Conservation (phyloP, 2,888 invertebrate species). For the Parasteatoda lunata region DNA sequence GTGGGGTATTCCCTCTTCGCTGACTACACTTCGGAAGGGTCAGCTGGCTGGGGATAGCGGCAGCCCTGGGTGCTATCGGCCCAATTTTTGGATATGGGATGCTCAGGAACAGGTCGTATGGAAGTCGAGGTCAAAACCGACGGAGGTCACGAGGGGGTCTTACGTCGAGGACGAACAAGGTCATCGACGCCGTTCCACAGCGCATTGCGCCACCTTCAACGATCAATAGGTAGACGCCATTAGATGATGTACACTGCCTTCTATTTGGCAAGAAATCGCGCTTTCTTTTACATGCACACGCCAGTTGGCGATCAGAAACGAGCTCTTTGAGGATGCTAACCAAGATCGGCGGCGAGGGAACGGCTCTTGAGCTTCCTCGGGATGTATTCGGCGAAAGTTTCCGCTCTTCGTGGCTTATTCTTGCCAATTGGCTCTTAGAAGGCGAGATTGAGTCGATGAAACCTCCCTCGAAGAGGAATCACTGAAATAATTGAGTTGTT, state of each 20-base stretch:
- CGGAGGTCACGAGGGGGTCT: slow-evolving; percentile 57
- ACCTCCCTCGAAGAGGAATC: neutral
- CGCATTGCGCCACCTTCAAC: slow-evolving; percentile 63
- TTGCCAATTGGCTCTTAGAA: slow-evolving; percentile 1
- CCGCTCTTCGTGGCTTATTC: neutral
- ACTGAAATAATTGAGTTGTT: slow-evolving; percentile 22
- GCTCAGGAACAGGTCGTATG: slow-evolving; percentile 26
- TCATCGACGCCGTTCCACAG: slow-evolving; percentile 58
- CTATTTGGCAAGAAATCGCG: slow-evolving; percentile 37
- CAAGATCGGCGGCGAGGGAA: slow-evolving; percentile 1
- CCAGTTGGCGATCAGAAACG: slow-evolving; percentile 24
- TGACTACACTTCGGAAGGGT: neutral
- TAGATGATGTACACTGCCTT: slow-evolving; percentile 18
- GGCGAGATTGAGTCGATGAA: neutral
- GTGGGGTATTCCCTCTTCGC: neutral
- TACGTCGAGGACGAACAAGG: slow-evolving; percentile 58
- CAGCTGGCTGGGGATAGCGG: neutral
- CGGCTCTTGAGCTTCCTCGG: slow-evolving; percentile 9
- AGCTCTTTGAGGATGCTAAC: neutral
- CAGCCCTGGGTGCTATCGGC: neutral
- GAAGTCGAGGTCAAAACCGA: slow-evolving; percentile 32
- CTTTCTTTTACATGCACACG: neutral
- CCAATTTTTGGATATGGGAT: slow-evolving; percentile 3
- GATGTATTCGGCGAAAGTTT: neutral
- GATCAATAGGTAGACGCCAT: slow-evolving; percentile 62